Evolutionary conservation across 1,140 invertebrate genomes (phyloP).

Genomic region (Drosophila equinoxialis): DNA sequence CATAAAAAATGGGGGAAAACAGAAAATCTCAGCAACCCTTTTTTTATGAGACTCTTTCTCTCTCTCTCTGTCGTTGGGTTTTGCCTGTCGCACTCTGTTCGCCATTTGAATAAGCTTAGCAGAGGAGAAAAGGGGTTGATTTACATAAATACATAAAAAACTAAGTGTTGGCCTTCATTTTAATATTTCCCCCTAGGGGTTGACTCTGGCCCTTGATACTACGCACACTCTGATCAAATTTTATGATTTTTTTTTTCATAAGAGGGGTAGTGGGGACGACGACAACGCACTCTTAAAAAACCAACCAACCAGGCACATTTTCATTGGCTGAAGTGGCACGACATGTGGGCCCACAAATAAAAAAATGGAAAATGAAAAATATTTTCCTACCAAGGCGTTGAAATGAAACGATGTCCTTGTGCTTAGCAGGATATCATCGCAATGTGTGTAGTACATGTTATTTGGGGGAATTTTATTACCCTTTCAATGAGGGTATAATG

Average conservation of each 20-base stretch:
- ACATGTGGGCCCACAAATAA: constrained; percentile 43
- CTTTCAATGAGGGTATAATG: neutral
- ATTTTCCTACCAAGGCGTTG: constrained; percentile 68
- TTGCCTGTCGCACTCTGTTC: neutral
- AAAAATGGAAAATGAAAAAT: constrained; percentile 48
- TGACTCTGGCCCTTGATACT: constrained; percentile 24
- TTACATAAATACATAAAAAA: constrained; percentile 68
- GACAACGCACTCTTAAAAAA: constrained; percentile 55
- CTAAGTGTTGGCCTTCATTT: constrained; percentile 53
- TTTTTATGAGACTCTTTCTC: constrained; percentile 47
- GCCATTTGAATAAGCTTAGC: constrained; percentile 74
- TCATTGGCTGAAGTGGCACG: constrained; percentile 64
- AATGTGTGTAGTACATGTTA: constrained; percentile 24
- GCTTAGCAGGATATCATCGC: constrained; percentile 41
- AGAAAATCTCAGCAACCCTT: constrained; percentile 73
- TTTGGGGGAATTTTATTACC: constrained; percentile 29
- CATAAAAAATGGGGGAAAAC: constrained; percentile 32
- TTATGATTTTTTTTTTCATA: constrained; percentile 28
- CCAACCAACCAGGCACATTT: constrained; percentile 53
- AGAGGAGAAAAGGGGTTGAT: constrained; percentile 68
- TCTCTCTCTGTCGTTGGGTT: neutral
- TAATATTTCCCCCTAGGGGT: constrained; percentile 68
- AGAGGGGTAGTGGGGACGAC: neutral
- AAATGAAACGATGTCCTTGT: constrained; percentile 57
- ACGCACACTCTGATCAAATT: constrained; percentile 63